These are phyloP conservation scores for Perizoma flavofasciatum DNA, from an alignment of 2,888 invertebrate species.

Conservation along the genomic window DNA sequence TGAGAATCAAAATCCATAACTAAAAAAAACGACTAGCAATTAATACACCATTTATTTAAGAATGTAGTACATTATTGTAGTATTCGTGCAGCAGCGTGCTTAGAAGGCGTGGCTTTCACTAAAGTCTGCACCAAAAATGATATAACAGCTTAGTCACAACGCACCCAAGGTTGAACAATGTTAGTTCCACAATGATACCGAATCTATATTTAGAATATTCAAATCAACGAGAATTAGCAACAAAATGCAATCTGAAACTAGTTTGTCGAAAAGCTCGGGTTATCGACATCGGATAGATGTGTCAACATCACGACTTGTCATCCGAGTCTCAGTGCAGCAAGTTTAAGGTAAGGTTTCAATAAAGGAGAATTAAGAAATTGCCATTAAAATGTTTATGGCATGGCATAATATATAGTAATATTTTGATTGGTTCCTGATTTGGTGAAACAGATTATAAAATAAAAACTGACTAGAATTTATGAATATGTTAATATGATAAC, in stretches of 20 bases:
- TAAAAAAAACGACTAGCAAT: no score
- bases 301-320: constrained; percentile 42
- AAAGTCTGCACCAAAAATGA: constrained; percentile 3
- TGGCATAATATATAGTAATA: no score
- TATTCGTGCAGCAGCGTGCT: no score
- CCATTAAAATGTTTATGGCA: no score
- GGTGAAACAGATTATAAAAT: no score
- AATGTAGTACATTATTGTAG: no score
- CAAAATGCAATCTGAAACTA: constrained; percentile 18
- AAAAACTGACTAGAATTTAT: no score
- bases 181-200: not conserved
- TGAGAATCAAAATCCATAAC: no score
- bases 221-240: not conserved
- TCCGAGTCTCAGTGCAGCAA: constrained; percentile 25
- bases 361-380: no score
- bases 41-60: no score
- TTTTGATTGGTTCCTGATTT: no score
- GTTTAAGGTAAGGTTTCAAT: not conserved
- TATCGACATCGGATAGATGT: constrained; percentile 33
- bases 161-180: constrained; percentile 1
- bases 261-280: constrained; percentile 41
- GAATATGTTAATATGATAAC: no score
- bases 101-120: not conserved
- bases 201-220: constrained; percentile 17
- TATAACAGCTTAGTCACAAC: constrained; percentile 12